Evolutionary conservation across 2,888 invertebrate species (phyloP), one percentile per base, ranked within the genome.

Genomic region (Dynastes tityus): DNA sequence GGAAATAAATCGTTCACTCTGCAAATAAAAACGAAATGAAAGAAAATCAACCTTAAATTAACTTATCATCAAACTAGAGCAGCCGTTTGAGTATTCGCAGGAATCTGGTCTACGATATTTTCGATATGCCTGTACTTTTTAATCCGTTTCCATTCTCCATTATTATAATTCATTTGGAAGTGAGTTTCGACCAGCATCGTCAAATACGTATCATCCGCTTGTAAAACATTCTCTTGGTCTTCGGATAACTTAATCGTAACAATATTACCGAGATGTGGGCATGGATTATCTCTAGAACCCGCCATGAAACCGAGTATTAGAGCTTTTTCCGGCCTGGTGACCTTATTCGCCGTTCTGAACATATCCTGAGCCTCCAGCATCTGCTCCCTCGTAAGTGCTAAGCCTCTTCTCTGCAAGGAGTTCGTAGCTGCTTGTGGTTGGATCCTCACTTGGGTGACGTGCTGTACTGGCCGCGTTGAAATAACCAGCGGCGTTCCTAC

Each of bases 231-330:
- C 88, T 98, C 98, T 85, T 92, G 94, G 87, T 95, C 95, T 89
- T 99, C 98, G 63, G 96, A 97, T 78, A 99, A 90, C 89, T 98
- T 97, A 83, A 99, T 98, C 77, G 98, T 98, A 6, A 98, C 95
- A 83, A 98, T 96, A 89, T 97, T 97, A 85, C 98, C 98, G 80
- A 98, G 91, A 89, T 97, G 96, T n/a, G 98, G 98, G 88, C 98
- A 97, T 0, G 98, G 98, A 89, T 99, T 99, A 87, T 98, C 96
- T 89, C 98, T 93, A 8, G 97, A 96, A n/a, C 98, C 99, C 73
- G 98, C 98, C 97, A 99, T 98, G 87, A 99, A 99, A 82, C 98
- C 98, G 49, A 99, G 92, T 87, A 99, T 99, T 74, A 99, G 94
- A 76, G 98, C 98, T 88, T 99, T 99, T 88, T 99, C 98, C 0